phyloP scores from a whole-genome alignment of 2,888 invertebrate genomes.

The Philereme vetulata region DNA sequence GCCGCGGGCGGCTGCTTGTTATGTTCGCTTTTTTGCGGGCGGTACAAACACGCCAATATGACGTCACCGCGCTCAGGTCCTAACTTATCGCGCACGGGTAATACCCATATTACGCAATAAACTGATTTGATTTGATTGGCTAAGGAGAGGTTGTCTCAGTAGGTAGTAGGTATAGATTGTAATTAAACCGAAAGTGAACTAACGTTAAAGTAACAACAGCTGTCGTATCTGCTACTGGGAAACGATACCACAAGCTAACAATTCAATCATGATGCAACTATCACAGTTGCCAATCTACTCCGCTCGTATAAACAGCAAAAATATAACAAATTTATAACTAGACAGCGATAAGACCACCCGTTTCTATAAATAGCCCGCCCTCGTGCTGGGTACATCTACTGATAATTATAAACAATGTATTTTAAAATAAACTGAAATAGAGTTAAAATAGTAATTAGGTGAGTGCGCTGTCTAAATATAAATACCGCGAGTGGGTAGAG shows the following conservation, averaged over 20 bases:
- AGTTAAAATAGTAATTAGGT: constrained; percentile 5
- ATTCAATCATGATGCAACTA: not conserved
- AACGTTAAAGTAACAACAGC: too few species aligned
- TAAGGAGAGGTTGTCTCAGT: too few species aligned
- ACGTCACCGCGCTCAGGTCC: too few species aligned
- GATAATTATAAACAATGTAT: not conserved
- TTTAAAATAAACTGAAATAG: constrained; percentile 1
- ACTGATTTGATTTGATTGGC: too few species aligned
- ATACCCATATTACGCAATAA: too few species aligned
- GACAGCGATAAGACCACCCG: not conserved
- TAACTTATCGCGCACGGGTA: too few species aligned
- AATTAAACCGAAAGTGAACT: too few species aligned
- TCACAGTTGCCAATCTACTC: not conserved
- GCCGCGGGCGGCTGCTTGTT: too few species aligned
- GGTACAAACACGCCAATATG: too few species aligned
- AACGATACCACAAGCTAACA: not conserved
- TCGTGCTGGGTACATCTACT: not conserved
- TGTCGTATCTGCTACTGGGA: too few species aligned
- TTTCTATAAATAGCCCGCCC: not conserved
- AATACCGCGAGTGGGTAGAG: not conserved
- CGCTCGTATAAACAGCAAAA: not conserved
- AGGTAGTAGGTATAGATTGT: too few species aligned
- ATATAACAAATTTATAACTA: not conserved
- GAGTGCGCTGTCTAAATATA: not conserved
- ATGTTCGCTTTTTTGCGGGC: too few species aligned